Evolutionary conservation across 2,888 invertebrate species (phyloP).

Genomic region (Drosophila fungiperda): DNA sequence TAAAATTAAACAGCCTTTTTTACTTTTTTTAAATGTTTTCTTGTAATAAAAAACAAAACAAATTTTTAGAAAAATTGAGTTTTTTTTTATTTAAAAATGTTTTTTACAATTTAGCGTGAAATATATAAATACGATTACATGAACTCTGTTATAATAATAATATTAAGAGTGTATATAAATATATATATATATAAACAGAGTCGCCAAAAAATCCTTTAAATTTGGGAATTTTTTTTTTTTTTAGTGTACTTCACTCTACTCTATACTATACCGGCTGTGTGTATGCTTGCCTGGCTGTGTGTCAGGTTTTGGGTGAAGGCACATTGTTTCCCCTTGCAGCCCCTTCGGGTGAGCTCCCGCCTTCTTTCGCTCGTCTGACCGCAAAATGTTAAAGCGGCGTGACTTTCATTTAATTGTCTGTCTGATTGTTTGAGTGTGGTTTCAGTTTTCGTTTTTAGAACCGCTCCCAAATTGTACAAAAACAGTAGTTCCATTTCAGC

Average conservation of each 20-base stretch:
- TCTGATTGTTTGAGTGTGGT: background rate
- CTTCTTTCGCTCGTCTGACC: conserved; percentile 43
- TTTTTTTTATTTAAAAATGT: background rate
- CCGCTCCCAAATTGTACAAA: conserved; percentile 67
- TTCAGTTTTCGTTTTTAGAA: conserved; percentile 40
- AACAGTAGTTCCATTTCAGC: conserved; percentile 69
- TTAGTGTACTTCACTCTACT: background rate
- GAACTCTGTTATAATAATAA: background rate
- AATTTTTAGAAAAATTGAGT: too few relatives aligned
- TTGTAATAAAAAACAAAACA: too few relatives aligned
- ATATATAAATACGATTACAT: background rate
- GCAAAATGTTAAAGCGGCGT: conserved; percentile 78
- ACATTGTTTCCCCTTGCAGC: conserved; percentile 3
- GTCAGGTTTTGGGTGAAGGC: conserved; percentile 23
- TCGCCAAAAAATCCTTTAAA: background rate
- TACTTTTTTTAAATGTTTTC: too few relatives aligned
- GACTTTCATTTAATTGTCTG: conserved; percentile 78
- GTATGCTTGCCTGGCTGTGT: conserved; percentile 32
- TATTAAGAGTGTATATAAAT: too few relatives aligned
- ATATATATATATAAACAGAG: background rate
- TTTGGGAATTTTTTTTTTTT: background rate
- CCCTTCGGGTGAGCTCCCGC: background rate
- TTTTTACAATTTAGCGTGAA: background rate
- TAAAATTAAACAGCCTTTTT: too few relatives aligned
- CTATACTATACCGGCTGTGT: conserved; percentile 1